phyloP scores from a whole-genome alignment of 1,140 invertebrate genomes.

The Venturia canescens region DNA sequence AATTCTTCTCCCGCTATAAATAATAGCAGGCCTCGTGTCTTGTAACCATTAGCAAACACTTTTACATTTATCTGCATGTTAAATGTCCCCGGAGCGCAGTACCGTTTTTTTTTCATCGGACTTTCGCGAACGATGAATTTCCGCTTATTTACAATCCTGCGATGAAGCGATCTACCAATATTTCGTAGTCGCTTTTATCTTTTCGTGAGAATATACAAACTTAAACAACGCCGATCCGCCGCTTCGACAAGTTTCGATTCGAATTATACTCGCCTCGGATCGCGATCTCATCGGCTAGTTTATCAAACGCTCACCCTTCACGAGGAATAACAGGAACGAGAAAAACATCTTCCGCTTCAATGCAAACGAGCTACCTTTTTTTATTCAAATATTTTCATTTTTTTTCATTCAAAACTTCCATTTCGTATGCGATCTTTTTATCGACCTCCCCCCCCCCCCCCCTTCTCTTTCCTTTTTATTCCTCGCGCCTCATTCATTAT shows the following conservation, averaged over 20 bases:
- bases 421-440: background rate
- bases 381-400: background rate
- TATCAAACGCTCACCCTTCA: too few relatives aligned
- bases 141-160: background rate
- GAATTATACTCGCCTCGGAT: too few relatives aligned
- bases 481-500: constrained; percentile 14
- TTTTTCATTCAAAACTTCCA: background rate
- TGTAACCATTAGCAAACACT: constrained; percentile 9
- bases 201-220: too few relatives aligned
- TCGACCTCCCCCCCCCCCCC: too few relatives aligned
- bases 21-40: background rate
- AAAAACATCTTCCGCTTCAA: background rate
- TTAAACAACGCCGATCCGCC: too few relatives aligned
- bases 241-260: too few relatives aligned
- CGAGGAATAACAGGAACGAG: too few relatives aligned
- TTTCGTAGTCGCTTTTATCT: too few relatives aligned
- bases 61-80: constrained; percentile 18
- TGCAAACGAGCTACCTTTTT: too few relatives aligned
- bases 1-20: background rate
- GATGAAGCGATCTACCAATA: too few relatives aligned
- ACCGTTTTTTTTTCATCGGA: background rate
- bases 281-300: too few relatives aligned
- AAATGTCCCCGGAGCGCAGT: background rate
- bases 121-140: constrained; percentile 18
- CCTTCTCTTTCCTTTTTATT: constrained; percentile 3